Evolutionary conservation across 2,113 vertebrate species (phyloP), one percentile per base, ranked within the genome.

Genomic region (Calidris pugnax): DNA sequence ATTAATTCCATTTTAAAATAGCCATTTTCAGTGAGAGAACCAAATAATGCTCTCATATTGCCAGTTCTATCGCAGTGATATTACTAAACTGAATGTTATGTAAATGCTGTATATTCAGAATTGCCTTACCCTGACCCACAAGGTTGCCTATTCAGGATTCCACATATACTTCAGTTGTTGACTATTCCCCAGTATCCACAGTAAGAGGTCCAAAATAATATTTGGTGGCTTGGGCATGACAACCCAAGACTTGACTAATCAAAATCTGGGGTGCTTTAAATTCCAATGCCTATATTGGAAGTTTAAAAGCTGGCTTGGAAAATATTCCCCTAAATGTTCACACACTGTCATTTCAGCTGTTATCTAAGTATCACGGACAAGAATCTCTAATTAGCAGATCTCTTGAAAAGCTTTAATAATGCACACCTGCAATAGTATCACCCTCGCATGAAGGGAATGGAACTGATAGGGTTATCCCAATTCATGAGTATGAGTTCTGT

Each of bases 401-500:
- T 86, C 63, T 71, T 56, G 3, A 57, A 93, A 95, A 90, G 48
- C 12, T 71, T 92, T 69, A 80, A 59, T 43, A 88, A 88, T 50
- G 5, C 50, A 74, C 27, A 74, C n/a, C 66, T 92, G 76, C 41
- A 88, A 43, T 35, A 32, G 41, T 83, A 80, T 91, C 50, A 72
- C 83, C 57, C 32, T 94, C 84, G 7, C 37, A 75, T 67, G 41
- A 90, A 89, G 27, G 55, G 50, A 80, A 69, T 71, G 84, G 45
- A 56, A 89, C 37, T 72, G 72, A 92, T 82, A 87, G 62, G 69
- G 45, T 95, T 96, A 87, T 85, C 72, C 74, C 33, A 89, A 63
- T 73, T 76, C 78, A 83, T 12, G 20, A 81, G 23, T 68, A 43
- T 24, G 55, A 93, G 59, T 71, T 90, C 85, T 81, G 27, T 90